Evolutionary conservation across 2,888 invertebrate genomes (phyloP), one percentile per base, ranked within the genome.

Genomic region (Dioctria linearis): DNA sequence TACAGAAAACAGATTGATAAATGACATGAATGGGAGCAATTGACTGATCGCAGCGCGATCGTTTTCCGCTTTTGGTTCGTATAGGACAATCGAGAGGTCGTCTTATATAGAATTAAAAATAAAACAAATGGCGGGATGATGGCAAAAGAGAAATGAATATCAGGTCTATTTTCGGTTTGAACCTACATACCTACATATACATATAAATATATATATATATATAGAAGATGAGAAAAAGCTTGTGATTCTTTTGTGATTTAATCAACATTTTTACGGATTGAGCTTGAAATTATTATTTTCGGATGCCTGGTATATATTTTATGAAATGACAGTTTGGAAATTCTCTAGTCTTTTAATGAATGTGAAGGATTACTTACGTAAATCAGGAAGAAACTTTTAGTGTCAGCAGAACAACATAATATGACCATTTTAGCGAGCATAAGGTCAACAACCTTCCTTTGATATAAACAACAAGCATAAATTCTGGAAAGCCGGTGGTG

Each of bases 391-490:
- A 40, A 59, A 59, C 25, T 73, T 73, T 51, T 42, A 39, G 11
- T 37, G 40, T 73, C 40, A 57, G 42, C 8, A 13, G 8, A 73
- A 73, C 51, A 11, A 49, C 51, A 57, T 73, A 73, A 73, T 25
- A 25, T 42, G 42, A 40, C 73, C 54, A 73, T 57, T 59, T 73
- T 73, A 73, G 57, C 73, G 43, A 57, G 59, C 25, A 39, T 13
- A 9, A 9, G 57, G 73, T 73, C 73, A 59, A 43, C 42, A 59
- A 73, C 73, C 73, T 57, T 9, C 11, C 73, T 42, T 37, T 73
- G 40, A 73, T 51, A 73, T 73, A 73, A 73, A 73, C 57, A 73
- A 37, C 73, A 73, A 25, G 57, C 73, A 73, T 42, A 57, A 73
- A 73, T 42, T 73, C 57, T 51, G 40, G 73, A 73, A 61, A 61